These are phyloP conservation scores for Aphaenogaster rudis DNA, from an alignment of 1,140 invertebrate genomes.

Conservation along the genomic window DNA sequence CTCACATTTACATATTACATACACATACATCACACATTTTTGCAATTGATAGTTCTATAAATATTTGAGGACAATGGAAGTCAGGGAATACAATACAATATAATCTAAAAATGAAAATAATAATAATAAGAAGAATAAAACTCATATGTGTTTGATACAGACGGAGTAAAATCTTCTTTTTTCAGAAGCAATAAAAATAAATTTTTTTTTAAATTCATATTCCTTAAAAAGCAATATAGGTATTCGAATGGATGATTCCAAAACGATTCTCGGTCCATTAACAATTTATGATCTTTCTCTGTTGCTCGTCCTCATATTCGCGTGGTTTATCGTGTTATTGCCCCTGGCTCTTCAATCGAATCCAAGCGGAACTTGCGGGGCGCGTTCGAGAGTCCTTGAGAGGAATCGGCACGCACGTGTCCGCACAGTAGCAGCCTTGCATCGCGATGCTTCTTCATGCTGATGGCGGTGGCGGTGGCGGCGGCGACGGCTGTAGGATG, in stretches of 20 bases:
- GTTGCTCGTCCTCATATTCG: not conserved
- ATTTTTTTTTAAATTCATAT: too few relatives aligned
- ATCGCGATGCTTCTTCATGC: constrained; percentile 56
- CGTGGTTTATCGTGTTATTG: constrained; percentile 18
- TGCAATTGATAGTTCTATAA: not conserved
- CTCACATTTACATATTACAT: not conserved
- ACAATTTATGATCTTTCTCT: not conserved
- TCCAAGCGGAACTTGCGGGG: constrained; percentile 52
- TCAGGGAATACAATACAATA: not conserved
- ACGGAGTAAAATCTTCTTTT: not conserved
- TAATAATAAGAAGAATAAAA: not conserved
- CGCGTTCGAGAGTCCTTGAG: constrained; percentile 38
- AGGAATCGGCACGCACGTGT: constrained; percentile 71
- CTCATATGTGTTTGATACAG: not conserved
- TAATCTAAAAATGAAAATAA: not conserved
- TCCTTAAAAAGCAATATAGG: not conserved
- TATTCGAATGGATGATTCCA: not conserved
- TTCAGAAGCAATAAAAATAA: too few relatives aligned
- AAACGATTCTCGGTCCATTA: not conserved
- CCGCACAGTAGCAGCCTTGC: constrained; percentile 71
- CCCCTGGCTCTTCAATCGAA: constrained; percentile 57
- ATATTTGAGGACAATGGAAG: not conserved
- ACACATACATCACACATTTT: not conserved
- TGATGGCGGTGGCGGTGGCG: not conserved
- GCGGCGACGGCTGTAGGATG: constrained; percentile 33